Percentiles rank a stretch among this genome's conserved stretches.
Evolutionary conservation across 2,888 invertebrate genomes (phyloP).

Genomic region (Eilema griseolum): DNA sequence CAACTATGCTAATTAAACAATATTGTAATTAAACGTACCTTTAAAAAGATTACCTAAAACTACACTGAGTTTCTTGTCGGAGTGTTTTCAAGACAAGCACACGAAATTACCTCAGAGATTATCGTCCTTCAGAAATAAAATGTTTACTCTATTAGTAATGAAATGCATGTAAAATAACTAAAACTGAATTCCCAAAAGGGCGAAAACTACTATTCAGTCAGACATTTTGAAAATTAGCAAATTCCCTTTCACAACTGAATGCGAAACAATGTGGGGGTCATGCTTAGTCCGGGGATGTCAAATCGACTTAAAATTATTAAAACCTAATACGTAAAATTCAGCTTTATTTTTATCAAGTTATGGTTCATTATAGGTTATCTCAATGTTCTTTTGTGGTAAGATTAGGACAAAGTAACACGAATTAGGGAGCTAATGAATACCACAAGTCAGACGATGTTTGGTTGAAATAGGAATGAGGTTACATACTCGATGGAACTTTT

Average conservation of each 20-base stretch:
- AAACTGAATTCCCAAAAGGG: constrained; percentile 32
- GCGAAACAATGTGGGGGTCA: constrained; percentile 75
- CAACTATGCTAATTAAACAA: background rate
- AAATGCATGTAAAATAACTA: background rate
- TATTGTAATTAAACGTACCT: background rate
- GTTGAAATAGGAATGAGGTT: constrained; percentile 61
- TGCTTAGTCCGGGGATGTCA: constrained; percentile 71
- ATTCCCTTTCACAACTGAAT: constrained; percentile 73
- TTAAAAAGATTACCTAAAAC: background rate
- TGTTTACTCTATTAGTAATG: background rate
- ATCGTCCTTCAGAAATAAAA: background rate
- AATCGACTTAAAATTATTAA: constrained; percentile 71
- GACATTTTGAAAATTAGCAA: constrained; percentile 72
- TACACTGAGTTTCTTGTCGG: background rate
- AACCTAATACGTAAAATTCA: constrained; percentile 26
- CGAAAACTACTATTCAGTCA: constrained; percentile 61
- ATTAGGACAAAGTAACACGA: constrained; percentile 82
- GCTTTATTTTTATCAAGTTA: constrained; percentile 40
- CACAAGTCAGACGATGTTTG: constrained; percentile 74
- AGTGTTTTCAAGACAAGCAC: background rate
- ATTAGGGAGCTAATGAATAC: constrained; percentile 82
- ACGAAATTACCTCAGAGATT: background rate
- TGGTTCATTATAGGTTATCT: constrained; percentile 51
- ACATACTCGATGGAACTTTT: constrained; percentile 45
- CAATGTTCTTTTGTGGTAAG: constrained; percentile 67